These are phyloP conservation scores for Hemiscyllium ocellatum DNA, from an alignment of 2,113 vertebrate species.

Conservation along the genomic window DNA sequence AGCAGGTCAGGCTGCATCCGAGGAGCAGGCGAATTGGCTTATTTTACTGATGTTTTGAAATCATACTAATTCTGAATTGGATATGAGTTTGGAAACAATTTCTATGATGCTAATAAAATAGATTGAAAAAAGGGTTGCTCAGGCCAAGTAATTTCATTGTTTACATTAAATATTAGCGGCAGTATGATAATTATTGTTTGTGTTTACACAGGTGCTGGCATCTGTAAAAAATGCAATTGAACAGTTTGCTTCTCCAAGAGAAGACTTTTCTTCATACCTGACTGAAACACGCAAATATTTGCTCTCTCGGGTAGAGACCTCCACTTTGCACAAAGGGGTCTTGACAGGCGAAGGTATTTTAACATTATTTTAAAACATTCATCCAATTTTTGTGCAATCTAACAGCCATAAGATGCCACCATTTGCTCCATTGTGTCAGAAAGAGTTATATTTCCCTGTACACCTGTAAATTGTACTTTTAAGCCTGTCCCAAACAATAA, in stretches of 20 bases:
- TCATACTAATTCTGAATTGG: background rate
- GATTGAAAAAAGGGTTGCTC: background rate
- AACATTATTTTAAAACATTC: background rate
- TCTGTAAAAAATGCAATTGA: conserved; percentile 93
- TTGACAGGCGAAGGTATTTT: conserved; percentile 13
- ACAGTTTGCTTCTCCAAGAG: conserved; percentile 65
- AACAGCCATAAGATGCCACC: background rate
- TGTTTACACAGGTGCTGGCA: conserved; percentile 73
- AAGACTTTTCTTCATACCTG: conserved; percentile 76
- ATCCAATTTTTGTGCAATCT: background rate
- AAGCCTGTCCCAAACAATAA: background rate
- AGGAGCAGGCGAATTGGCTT: background rate
- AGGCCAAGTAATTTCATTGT: background rate
- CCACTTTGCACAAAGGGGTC: background rate
- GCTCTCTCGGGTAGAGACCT: conserved; percentile 68
- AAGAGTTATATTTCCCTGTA: background rate
- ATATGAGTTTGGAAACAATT: background rate
- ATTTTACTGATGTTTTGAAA: background rate
- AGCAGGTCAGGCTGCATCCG: too few relatives aligned
- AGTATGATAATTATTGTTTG: background rate
- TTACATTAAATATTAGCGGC: background rate
- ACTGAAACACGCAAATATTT: conserved; percentile 83
- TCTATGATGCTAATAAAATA: too few relatives aligned
- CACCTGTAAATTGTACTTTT: background rate
- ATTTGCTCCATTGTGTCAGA: background rate